Evolutionary conservation across 2,797 vertebrate genomes (phyloP).

Genomic region (Thripadectes ignobilis): DNA sequence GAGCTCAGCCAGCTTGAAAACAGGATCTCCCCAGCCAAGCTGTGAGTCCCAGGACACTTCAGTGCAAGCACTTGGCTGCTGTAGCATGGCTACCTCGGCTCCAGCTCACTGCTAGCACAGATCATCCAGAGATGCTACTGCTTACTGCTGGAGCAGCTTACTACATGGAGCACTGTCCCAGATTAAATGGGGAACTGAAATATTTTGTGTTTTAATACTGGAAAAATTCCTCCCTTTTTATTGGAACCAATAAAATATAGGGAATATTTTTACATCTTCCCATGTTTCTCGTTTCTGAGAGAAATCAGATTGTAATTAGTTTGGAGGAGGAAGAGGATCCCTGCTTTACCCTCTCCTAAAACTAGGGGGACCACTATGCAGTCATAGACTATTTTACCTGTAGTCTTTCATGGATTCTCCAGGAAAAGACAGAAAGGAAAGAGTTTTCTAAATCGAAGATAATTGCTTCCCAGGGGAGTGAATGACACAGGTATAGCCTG

Average conservation of each 20-base stretch:
- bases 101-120: not conserved
- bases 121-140: not conserved
- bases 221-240: not conserved
- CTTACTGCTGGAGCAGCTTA: not conserved
- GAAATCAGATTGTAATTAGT: not conserved
- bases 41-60: not conserved
- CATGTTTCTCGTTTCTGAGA: not conserved
- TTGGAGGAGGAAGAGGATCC: not conserved
- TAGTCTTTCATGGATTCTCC: not conserved
- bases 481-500: not conserved
- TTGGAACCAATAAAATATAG: not conserved
- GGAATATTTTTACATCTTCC: not conserved
- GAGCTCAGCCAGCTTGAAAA: not conserved
- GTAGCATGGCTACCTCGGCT: not conserved
- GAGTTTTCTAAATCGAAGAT: not conserved
- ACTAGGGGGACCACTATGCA: not conserved
- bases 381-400: not conserved
- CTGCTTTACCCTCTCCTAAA: not conserved
- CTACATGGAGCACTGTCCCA: not conserved
- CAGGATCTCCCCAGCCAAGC: not conserved
- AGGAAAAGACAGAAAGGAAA: not conserved
- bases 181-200: not conserved
- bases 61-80: not conserved
- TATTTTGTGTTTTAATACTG: not conserved
- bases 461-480: not conserved